Conservation (phyloP, 2,888 invertebrate genomes). For the Tryphoninae sp. region DNA sequence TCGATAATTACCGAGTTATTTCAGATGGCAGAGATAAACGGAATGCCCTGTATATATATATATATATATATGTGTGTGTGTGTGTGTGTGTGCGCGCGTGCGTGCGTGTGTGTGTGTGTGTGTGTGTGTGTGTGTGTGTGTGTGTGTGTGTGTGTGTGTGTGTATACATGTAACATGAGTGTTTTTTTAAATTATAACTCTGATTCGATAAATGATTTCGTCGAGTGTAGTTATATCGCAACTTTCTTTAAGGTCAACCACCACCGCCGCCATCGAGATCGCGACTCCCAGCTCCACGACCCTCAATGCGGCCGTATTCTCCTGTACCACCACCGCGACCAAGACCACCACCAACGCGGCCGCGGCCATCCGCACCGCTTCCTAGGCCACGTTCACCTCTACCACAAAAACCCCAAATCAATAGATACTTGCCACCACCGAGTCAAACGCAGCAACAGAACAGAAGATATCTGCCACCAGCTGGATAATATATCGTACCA, state of each 20-base stretch:
- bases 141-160: not conserved
- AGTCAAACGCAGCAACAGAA: slow-evolving; percentile 48
- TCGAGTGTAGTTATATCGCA: not conserved
- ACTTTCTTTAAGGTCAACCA: slow-evolving; percentile 37
- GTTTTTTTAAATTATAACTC: not conserved
- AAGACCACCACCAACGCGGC: slow-evolving; percentile 58
- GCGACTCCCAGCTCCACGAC: slow-evolving; percentile 15
- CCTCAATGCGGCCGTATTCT: slow-evolving; percentile 45
- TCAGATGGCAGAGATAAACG: too few species aligned
- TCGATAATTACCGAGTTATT: too few species aligned
- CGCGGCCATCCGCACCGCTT: slow-evolving; percentile 58
- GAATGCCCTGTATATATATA: too few species aligned
- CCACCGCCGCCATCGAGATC: slow-evolving; percentile 38
- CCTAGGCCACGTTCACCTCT: slow-evolving; percentile 59
- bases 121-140: not conserved
- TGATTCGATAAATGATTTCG: not conserved
- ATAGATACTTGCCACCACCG: slow-evolving; percentile 60
- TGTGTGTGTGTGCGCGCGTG: too few species aligned
- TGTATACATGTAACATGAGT: not conserved
- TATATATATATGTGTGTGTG: too few species aligned
- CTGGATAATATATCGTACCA: slow-evolving; percentile 32
- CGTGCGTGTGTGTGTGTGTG: not conserved
- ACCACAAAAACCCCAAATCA: slow-evolving; percentile 44
- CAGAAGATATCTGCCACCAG: slow-evolving; percentile 63
- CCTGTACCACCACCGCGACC: slow-evolving; percentile 53